phyloP scores from a whole-genome alignment of 2,797 vertebrate species.

The Macropodus opercularis region DNA sequence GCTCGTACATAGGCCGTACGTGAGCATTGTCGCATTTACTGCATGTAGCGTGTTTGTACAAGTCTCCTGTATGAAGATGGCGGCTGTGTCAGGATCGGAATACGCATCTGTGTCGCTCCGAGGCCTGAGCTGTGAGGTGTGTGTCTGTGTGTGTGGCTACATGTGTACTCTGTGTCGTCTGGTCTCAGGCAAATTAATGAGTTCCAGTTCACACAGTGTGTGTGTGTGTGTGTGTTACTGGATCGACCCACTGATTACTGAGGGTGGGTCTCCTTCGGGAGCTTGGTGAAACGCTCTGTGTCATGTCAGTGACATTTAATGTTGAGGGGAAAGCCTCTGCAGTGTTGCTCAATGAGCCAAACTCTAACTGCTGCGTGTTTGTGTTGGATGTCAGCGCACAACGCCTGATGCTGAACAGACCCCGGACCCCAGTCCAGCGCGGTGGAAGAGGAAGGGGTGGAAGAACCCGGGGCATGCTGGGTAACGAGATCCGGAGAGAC shows the following conservation, averaged over 20 bases:
- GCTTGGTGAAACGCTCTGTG: conserved; percentile 51
- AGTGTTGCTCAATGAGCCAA: conserved; percentile 39
- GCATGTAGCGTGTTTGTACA: too few species aligned
- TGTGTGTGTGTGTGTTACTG: conserved; percentile 23
- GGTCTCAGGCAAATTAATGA: conserved; percentile 24
- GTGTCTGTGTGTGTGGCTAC: too few species aligned
- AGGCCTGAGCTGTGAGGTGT: too few species aligned
- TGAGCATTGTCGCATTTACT: too few species aligned
- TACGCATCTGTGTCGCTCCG: too few species aligned
- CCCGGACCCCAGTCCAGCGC: conserved; percentile 38
- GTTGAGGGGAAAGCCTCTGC: conserved; percentile 43
- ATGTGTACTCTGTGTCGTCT: conserved; percentile 27
- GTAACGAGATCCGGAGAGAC: conserved; percentile 55
- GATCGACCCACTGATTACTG: conserved; percentile 65
- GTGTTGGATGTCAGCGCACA: conserved; percentile 63
- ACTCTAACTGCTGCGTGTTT: conserved; percentile 70
- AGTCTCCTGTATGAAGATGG: too few species aligned
- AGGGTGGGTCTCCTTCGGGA: conserved; percentile 65
- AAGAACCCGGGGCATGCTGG: conserved; percentile 59
- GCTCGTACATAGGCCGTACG: too few species aligned
- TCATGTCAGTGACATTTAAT: conserved; percentile 67
- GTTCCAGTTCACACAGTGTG: conserved; percentile 27
- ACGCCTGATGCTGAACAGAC: conserved; percentile 70
- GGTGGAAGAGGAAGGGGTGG: conserved; percentile 28
- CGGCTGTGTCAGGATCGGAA: too few species aligned